Evolutionary conservation across 2,113 vertebrate genomes (phyloP).

Genomic region (Albula glossodonta): DNA sequence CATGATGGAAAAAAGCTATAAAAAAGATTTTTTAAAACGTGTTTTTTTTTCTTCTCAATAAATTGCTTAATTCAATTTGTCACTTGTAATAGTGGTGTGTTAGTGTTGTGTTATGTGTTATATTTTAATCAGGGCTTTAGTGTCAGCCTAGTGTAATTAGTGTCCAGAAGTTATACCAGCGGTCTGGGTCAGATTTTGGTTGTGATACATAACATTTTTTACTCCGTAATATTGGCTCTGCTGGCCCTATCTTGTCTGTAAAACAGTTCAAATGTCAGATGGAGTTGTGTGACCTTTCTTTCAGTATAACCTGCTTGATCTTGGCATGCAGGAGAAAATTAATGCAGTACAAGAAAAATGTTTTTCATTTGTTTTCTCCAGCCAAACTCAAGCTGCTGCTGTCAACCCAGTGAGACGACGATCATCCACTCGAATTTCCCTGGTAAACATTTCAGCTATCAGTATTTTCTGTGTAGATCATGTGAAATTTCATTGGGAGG

Average conservation of each 20-base stretch:
- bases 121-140: too few relatives aligned
- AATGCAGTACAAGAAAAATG: neutral
- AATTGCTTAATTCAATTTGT: neutral
- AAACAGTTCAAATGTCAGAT: too few relatives aligned
- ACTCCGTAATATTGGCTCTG: neutral
- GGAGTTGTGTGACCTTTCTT: neutral
- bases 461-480: neutral
- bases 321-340: neutral
- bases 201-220: neutral
- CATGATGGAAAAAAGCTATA: too few relatives aligned
- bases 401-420: conserved; percentile 87
- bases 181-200: too few relatives aligned
- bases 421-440: conserved; percentile 87
- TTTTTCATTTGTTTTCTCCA: conserved; percentile 50
- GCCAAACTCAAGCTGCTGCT: conserved; percentile 81
- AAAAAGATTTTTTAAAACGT: too few relatives aligned
- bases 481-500: neutral
- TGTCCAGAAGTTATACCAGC: too few relatives aligned
- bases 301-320: neutral
- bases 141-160: too few relatives aligned
- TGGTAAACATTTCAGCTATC: conserved; percentile 74
- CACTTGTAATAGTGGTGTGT: neutral
- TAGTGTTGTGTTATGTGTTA: too few relatives aligned
- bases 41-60: neutral
- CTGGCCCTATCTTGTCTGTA: neutral